These are phyloP conservation scores for Rattus rattus DNA, from an alignment of 2,113 vertebrate species.

Conservation along the genomic window DNA sequence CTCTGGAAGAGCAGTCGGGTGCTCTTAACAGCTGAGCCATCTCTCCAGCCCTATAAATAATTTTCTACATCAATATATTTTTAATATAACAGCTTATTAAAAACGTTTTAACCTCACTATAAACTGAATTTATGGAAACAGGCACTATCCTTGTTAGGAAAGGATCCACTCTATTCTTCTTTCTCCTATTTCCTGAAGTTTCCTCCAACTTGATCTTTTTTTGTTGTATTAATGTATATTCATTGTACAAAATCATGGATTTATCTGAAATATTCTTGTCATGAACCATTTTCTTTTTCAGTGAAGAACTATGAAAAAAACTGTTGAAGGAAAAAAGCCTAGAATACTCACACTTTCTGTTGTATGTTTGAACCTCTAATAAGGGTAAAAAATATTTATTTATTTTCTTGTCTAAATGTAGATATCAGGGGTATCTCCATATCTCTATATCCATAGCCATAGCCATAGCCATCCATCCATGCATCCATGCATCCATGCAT, in stretches of 20 bases:
- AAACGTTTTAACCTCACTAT: neutral
- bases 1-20: too few species aligned
- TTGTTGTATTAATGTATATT: neutral
- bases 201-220: neutral
- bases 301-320: slow-evolving; percentile 10
- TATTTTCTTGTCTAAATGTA: too few species aligned
- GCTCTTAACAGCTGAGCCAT: too few species aligned
- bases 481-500: too few species aligned
- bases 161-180: neutral
- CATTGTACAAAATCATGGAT: neutral
- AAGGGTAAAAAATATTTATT: too few species aligned
- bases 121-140: neutral
- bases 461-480: too few species aligned
- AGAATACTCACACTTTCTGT: too few species aligned
- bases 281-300: neutral
- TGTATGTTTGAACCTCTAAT: too few species aligned
- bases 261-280: neutral
- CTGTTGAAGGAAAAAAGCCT: neutral
- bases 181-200: neutral
- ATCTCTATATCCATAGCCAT: too few species aligned
- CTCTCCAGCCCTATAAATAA: too few species aligned
- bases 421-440: too few species aligned
- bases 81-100: slow-evolving; percentile 9
- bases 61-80: neutral
- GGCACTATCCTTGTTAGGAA: neutral